Base-by-base conservation (phyloP, 2,888 invertebrate genomes). In the Platycheirus rosarum region DNA sequence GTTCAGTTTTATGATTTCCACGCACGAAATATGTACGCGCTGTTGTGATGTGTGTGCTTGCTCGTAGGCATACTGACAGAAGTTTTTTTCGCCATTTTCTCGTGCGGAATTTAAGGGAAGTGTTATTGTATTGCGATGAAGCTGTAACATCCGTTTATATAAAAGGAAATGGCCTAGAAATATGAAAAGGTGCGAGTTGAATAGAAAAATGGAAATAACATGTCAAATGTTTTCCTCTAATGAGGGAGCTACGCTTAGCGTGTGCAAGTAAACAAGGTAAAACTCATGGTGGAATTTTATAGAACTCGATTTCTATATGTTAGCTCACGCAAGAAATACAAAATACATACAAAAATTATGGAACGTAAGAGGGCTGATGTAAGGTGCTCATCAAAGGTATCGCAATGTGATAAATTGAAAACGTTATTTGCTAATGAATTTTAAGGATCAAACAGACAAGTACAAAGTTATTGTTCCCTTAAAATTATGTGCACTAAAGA, bases 1-100 rank as follows among this genome's bases (percentile, higher is more conserved):
- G 82, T 77, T n/a, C n/a, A n/a, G 71, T 77, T 77, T 77, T 82
- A 77, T 82, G 76, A 82, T 82, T 66, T 71, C 66, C 26, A 77
- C 71, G 65, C 77, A 82, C 62, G 62, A 63, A 71, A 66, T 60
- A 32, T 53, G 60, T 76, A 26, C 8, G 29, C n/a, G 32, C 0
- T 32, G 4, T 9, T 20, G 63, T 7, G 42, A 55, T 55, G 42
- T 46, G 18, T 60, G 57, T 48, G 63, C 51, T 57, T 32, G 57
- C 35, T 51, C 20, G 49, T 37, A 69, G 63, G 46, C 63, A 75
- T 70, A 13, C 42, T 69, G 65, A 46, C 57, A 57, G 29, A 20
- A 13, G 35, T 57, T 75, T 48, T 44, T 7, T 68, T 40, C 32
- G 32, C 11, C 16, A 35, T 63, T 35, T 49, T 49, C 23, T 40